A percentile compares a stretch with the other conserved stretches of the same genome.
phyloP scores from a whole-genome alignment of 2,888 invertebrate genomes.

The Lasioglossum vierecki region DNA sequence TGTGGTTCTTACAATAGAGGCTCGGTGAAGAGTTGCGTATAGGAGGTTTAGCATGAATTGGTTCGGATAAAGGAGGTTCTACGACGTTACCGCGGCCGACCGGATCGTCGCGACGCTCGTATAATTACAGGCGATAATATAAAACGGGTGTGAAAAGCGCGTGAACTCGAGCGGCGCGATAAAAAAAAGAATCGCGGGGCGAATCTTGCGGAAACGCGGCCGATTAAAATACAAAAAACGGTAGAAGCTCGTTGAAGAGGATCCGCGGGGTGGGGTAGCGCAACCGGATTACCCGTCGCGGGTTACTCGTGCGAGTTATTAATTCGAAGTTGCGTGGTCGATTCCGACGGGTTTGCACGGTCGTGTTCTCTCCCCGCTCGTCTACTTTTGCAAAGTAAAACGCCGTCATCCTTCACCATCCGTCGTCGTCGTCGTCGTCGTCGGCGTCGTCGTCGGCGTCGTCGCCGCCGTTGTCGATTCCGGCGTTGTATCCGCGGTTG shows the following conservation, averaged over 20 bases:
- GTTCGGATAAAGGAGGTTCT: neutral
- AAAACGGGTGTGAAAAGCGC: slow-evolving; percentile 45
- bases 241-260: slow-evolving; percentile 39
- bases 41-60: neutral
- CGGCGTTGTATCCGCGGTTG: slow-evolving; percentile 60
- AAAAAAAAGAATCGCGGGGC: slow-evolving; percentile 18
- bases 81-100: neutral
- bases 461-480: slow-evolving; percentile 43
- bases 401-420: slow-evolving; percentile 25
- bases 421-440: neutral
- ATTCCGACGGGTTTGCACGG: slow-evolving; percentile 59
- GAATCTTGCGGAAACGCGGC: slow-evolving; percentile 37
- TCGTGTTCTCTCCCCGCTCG: neutral
- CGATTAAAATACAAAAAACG: slow-evolving; percentile 42
- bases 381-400: slow-evolving; percentile 22
- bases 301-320: slow-evolving; percentile 67
- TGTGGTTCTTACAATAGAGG: neutral
- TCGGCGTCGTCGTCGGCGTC: slow-evolving; percentile 7
- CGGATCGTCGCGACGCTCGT: neutral
- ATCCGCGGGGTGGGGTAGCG: slow-evolving; percentile 1
- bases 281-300: slow-evolving; percentile 7
- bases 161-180: slow-evolving; percentile 39
- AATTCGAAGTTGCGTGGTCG: slow-evolving; percentile 74
- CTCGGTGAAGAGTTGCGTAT: neutral
- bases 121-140: slow-evolving; percentile 39